Percentiles rank a stretch among this genome's conserved stretches.
Conservation (phyloP, 2,797 vertebrate species). For the Pterois miles region DNA sequence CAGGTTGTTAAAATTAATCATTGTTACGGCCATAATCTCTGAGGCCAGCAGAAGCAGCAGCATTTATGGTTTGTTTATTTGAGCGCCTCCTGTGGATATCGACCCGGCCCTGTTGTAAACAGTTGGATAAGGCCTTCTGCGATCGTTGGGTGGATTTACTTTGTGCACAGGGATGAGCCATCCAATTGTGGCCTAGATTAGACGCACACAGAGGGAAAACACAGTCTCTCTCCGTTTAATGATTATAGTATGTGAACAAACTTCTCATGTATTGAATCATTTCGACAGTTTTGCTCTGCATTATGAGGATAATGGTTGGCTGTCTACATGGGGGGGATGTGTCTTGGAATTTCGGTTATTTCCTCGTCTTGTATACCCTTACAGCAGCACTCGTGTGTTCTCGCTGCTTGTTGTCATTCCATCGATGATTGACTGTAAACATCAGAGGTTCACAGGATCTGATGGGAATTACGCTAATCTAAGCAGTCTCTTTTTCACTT, state of each 20-base stretch:
- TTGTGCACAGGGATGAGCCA: slow-evolving; percentile 56
- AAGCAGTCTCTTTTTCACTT: slow-evolving; percentile 47
- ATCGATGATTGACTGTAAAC: slow-evolving; percentile 59
- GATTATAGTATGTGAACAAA: slow-evolving; percentile 49
- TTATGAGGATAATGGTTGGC: slow-evolving; percentile 11
- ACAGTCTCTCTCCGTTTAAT: slow-evolving; percentile 36
- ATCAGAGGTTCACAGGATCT: slow-evolving; percentile 61
- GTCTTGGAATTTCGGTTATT: slow-evolving; percentile 41
- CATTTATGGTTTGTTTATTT: slow-evolving; percentile 80
- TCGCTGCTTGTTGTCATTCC: slow-evolving; percentile 55
- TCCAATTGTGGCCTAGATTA: slow-evolving; percentile 72
- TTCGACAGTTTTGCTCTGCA: not conserved
- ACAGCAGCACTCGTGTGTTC: slow-evolving; percentile 49
- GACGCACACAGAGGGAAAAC: slow-evolving; percentile 35
- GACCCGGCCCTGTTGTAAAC: slow-evolving; percentile 71
- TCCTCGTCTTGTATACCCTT: slow-evolving; percentile 40
- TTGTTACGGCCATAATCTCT: slow-evolving; percentile 71
- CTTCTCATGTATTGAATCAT: slow-evolving; percentile 30
- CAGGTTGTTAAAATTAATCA: slow-evolving; percentile 84
- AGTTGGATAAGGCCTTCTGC: slow-evolving; percentile 63
- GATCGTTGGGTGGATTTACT: slow-evolving; percentile 71
- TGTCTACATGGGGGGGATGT: slow-evolving; percentile 4
- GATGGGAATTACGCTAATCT: slow-evolving; percentile 63
- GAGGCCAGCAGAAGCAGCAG: slow-evolving; percentile 62
- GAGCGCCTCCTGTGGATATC: slow-evolving; percentile 71